Evolutionary conservation across 1,140 invertebrate genomes (phyloP).

Genomic region (Brachionus sp.): DNA sequence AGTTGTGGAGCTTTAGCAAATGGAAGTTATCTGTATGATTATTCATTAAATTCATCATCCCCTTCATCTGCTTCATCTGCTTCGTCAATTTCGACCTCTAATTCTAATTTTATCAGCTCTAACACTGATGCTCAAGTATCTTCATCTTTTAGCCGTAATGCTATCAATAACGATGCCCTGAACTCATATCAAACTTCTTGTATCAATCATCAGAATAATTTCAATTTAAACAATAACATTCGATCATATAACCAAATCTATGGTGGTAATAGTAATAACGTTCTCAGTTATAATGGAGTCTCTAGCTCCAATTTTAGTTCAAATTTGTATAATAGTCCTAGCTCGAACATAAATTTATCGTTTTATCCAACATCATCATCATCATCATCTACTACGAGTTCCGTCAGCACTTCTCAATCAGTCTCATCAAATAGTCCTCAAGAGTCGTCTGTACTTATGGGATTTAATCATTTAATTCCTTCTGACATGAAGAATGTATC

Average conservation of each 20-base stretch:
- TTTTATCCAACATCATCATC: not conserved
- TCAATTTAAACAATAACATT: not conserved
- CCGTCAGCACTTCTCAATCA: not conserved
- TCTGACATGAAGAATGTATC: not conserved
- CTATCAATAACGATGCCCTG: not conserved
- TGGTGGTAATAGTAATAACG: not conserved
- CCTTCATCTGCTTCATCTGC: constrained; percentile 20
- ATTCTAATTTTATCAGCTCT: not conserved
- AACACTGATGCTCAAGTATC: not conserved
- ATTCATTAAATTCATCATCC: not conserved
- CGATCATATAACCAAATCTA: not conserved
- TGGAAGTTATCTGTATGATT: not conserved
- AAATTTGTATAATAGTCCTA: not conserved
- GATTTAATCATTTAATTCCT: not conserved
- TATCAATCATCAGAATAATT: not conserved
- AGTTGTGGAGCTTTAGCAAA: not conserved
- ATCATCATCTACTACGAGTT: not conserved
- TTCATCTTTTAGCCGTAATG: not conserved
- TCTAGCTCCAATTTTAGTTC: not conserved
- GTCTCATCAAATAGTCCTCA: not conserved
- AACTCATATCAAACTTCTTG: not conserved
- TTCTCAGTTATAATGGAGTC: not conserved
- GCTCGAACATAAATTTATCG: not conserved
- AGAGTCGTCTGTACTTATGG: not conserved
- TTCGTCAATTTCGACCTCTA: not conserved